Evolutionary conservation across 1,140 invertebrate genomes (phyloP).

Genomic region (Drosophila parvula): DNA sequence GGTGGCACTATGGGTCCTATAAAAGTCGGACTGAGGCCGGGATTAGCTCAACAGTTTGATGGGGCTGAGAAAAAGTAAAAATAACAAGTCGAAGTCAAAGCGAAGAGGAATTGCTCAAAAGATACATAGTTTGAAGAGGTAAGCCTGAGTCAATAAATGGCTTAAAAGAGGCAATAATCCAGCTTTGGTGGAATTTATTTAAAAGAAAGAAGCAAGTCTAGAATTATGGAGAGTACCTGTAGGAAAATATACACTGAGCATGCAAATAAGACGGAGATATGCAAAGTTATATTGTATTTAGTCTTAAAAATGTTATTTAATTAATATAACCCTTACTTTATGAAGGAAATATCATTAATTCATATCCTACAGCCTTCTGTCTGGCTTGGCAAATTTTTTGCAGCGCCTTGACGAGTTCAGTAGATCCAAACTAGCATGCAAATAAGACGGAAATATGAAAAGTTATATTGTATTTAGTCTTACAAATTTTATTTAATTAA

Average conservation of each 20-base stretch:
- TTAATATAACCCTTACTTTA: background rate
- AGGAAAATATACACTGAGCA: background rate
- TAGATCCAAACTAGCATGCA: slow-evolving; percentile 17
- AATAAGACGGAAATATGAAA: background rate
- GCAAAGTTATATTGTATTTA: too few relatives aligned
- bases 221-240: too few relatives aligned
- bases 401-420: slow-evolving; percentile 34
- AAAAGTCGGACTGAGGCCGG: slow-evolving; percentile 34
- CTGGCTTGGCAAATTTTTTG: background rate
- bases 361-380: background rate
- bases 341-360: background rate
- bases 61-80: slow-evolving; percentile 27
- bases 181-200: background rate
- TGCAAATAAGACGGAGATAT: background rate
- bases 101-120: slow-evolving; percentile 17
- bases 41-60: slow-evolving; percentile 47
- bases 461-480: too few relatives aligned
- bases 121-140: slow-evolving; percentile 1
- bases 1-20: slow-evolving; percentile 7
- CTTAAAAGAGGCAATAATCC: slow-evolving; percentile 1
- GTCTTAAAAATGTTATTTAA: background rate
- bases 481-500: background rate
- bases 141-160: slow-evolving; percentile 16
- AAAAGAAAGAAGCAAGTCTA: too few relatives aligned
- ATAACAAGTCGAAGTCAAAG: slow-evolving; percentile 16